Evolutionary conservation across 1,140 invertebrate species (phyloP).

Genomic region (Tetramorium alpestre): DNA sequence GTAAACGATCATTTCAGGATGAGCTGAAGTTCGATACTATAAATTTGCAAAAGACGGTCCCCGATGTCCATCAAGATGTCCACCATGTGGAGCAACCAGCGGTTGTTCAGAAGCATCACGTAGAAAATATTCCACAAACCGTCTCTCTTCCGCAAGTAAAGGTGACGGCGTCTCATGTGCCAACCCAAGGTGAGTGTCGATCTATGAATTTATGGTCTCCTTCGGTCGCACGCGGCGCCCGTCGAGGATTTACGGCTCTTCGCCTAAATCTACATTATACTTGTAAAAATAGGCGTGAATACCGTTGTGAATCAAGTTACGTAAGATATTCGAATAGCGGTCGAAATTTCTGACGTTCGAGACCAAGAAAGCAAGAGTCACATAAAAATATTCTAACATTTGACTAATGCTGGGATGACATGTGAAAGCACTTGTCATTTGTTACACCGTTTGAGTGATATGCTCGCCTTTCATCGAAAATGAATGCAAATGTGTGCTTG

Average conservation of each 20-base stretch:
- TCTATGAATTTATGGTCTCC: background rate
- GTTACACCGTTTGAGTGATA: background rate
- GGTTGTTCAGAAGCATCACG: background rate
- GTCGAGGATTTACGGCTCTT: background rate
- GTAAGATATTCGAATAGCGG: background rate
- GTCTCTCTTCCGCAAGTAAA: slow-evolving; percentile 24
- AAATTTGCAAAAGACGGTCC: background rate
- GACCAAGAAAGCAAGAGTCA: background rate
- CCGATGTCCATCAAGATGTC: background rate
- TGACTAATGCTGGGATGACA: slow-evolving; percentile 5
- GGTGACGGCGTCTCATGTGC: background rate
- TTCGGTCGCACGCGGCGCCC: background rate
- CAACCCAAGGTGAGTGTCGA: slow-evolving; percentile 34
- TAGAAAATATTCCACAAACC: background rate
- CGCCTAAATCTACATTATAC: background rate
- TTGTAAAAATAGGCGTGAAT: slow-evolving; percentile 10
- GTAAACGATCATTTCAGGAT: background rate
- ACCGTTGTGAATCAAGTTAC: background rate
- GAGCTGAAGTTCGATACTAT: background rate
- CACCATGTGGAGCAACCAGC: background rate
- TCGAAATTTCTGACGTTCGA: background rate
- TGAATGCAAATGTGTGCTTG: slow-evolving; percentile 3
- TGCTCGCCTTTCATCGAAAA: background rate
- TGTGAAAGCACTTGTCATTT: background rate
- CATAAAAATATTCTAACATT: slow-evolving; percentile 9